Conservation (phyloP, 2,888 invertebrate genomes). For the Nemurella pictetii region DNA sequence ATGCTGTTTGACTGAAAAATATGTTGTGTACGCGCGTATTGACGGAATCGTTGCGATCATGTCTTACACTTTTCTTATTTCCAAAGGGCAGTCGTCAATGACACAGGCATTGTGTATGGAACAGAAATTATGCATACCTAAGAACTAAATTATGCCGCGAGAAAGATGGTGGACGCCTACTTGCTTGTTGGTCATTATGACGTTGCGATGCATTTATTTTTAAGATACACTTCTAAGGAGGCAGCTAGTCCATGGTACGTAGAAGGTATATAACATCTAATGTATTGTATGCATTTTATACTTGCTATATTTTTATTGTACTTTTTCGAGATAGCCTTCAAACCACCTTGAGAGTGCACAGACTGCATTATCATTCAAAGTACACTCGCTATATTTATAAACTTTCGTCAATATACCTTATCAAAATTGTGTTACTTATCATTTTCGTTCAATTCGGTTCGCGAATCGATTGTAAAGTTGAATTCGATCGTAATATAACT, state of each 20-base stretch:
- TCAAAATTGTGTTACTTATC: neutral
- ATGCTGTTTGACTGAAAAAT: no score
- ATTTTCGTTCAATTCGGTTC: neutral
- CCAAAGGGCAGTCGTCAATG: neutral
- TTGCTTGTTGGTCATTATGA: neutral
- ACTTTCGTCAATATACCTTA: neutral
- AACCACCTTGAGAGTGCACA: neutral
- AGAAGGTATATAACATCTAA: neutral
- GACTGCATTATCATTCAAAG: neutral
- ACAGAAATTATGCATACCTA: neutral
- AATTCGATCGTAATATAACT: neutral
- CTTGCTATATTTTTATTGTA: neutral
- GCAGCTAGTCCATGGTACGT: neutral
- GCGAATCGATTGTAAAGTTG: neutral
- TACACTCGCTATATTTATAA: neutral
- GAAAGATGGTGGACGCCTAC: neutral
- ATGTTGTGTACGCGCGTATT: neutral
- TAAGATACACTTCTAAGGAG: neutral
- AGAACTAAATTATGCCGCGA: neutral
- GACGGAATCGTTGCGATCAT: neutral
- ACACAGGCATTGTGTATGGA: no score
- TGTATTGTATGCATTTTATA: neutral
- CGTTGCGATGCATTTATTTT: neutral
- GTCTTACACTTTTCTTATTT: neutral
- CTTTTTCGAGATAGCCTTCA: neutral